These are phyloP conservation scores for Deroplatys truncata DNA, from an alignment of 2,888 invertebrate species.

Conservation along the genomic window DNA sequence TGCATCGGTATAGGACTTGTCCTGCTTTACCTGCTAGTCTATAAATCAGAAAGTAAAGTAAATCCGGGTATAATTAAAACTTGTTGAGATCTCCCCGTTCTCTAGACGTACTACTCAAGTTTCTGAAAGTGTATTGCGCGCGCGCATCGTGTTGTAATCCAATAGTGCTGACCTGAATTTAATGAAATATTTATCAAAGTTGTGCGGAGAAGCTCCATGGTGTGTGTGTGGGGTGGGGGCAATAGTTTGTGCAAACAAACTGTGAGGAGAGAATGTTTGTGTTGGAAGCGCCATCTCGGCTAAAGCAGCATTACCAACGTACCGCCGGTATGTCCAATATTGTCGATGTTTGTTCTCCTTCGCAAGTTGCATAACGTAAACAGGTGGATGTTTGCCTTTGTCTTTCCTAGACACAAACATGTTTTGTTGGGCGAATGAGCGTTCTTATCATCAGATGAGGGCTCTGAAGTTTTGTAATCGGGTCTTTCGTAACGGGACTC, in stretches of 20 bases:
- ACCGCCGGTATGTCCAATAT: neutral
- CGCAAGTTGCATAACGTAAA: neutral
- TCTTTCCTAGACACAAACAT: no score
- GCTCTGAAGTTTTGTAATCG: no score
- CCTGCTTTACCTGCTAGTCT: no score
- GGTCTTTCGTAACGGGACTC: no score
- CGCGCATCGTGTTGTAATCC: neutral
- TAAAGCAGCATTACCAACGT: neutral
- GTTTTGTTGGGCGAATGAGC: no score
- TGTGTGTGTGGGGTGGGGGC: no score
- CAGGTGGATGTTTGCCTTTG: no score
- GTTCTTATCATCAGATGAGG: no score
- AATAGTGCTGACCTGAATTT: neutral
- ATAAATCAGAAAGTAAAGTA: no score
- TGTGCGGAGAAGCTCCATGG: neutral
- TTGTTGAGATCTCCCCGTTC: no score
- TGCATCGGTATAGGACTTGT: no score
- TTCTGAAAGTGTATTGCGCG: neutral
- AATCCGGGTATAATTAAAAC: no score
- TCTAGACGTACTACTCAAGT: neutral
- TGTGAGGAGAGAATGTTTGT: neutral
- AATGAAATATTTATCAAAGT: neutral
- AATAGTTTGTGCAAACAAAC: neutral
- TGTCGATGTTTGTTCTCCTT: neutral
- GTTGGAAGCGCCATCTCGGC: neutral